Evolutionary conservation across 2,113 vertebrate species (phyloP), one percentile per base, ranked within the genome.

Genomic region (Polypterus senegalus): DNA sequence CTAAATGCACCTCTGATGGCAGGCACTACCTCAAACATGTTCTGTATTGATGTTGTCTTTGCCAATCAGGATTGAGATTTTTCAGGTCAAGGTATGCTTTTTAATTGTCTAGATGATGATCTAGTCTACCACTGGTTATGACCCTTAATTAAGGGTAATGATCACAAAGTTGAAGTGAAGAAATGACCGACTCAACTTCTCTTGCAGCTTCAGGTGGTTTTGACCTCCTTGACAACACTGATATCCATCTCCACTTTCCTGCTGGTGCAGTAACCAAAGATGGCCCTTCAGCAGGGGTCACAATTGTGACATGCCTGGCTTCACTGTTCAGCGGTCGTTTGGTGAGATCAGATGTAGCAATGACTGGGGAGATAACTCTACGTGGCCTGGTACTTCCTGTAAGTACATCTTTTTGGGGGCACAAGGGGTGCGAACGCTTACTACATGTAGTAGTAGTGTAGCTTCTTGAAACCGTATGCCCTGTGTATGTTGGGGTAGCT

Each of bases 171-270:
- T 27, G 27, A 27, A 27, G 27, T 27, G 27, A 27, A 27, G 27
- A 27, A 27, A 27, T 27, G 27, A 27, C 27, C 27, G 27, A 27
- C 27, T 27, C 27, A 27, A 27, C 27, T 79, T 66, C 66, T 54
- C 60, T 54, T 74, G 68, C 82, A 97, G 94, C 91, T 82, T 86
- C 83, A 66, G 93, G 96, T 73, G 87, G 83, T 79, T 83, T 89
- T 67, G 94, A 99, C 85, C 93, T 93, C 66, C 81, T 97, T 73
- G 95, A 98, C 75, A 92, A 91, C 71, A 94, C 92, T n/a, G 92
- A 99, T 82, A 92, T 99, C 83, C 96, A 99, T 86, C 89, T 99
- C 79, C 96, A 99, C 84, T 99, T 99, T 81, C 96, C 96, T 27
- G 94, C 96, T 66, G 95, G 96, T 72, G 93, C 96, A 3, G 96